Percentiles rank a stretch among this genome's conserved stretches.
phyloP scores from a whole-genome alignment of 35 echinoderm and acorn worm genomes.

The Anneissia japonica region DNA sequence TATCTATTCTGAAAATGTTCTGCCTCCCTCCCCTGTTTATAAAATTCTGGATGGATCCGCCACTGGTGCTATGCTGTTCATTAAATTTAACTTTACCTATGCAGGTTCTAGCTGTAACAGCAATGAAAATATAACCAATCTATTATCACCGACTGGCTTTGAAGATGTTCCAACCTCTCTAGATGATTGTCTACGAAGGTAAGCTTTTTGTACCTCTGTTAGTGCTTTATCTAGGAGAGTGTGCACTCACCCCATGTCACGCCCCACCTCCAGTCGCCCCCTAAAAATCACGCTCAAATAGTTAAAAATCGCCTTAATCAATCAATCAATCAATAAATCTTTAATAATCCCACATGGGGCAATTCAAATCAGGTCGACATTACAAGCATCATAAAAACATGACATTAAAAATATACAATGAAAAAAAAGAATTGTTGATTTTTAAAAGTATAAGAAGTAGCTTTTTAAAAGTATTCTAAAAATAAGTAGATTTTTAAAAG shows the following conservation, averaged over 20 bases:
- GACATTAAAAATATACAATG: too few relatives aligned
- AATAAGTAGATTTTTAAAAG: too few relatives aligned
- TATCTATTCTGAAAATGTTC: not conserved
- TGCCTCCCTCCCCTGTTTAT: not conserved
- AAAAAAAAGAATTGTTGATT: too few relatives aligned
- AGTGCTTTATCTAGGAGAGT: too few relatives aligned
- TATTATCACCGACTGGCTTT: constrained; percentile 93
- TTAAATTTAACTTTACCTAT: too few relatives aligned
- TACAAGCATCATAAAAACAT: too few relatives aligned
- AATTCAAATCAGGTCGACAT: too few relatives aligned
- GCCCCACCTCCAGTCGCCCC: not conserved
- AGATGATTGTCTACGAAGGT: constrained; percentile 93
- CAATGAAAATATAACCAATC: constrained; percentile 61
- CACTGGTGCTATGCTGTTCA: too few relatives aligned
- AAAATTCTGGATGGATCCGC: constrained; percentile 34
- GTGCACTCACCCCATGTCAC: not conserved
- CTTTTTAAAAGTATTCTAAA: too few relatives aligned
- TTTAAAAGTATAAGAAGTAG: too few relatives aligned
- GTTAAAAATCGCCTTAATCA: not conserved
- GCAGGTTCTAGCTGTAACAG: constrained; percentile 36
- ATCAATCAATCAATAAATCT: too few relatives aligned
- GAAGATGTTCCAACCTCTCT: constrained; percentile 89
- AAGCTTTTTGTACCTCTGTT: not conserved
- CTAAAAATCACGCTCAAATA: not conserved
- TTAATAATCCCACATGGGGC: too few relatives aligned